Evolutionary conservation across 2,797 vertebrate species (phyloP).

Genomic region (Garrulus glandarius): DNA sequence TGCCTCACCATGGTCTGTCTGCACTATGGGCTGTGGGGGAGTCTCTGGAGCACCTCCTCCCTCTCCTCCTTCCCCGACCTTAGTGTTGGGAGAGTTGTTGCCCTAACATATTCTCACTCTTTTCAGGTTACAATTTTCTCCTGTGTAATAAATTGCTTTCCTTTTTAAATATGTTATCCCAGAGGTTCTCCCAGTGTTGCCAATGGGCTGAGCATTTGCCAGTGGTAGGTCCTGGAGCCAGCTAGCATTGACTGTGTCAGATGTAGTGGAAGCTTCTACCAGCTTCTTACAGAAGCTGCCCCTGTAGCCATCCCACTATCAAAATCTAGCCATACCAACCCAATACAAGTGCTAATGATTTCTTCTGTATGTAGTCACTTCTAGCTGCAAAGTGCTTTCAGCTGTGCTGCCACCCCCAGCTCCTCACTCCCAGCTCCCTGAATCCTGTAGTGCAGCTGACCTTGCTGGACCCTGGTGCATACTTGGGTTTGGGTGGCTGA

Average conservation of each 20-base stretch:
- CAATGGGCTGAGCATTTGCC: neutral
- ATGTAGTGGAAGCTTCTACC: neutral
- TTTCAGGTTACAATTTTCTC: neutral
- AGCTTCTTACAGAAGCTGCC: neutral
- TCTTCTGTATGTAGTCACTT: neutral
- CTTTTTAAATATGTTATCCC: neutral
- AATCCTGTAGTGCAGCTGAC: neutral
- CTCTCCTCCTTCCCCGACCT: neutral
- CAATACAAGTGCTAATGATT: neutral
- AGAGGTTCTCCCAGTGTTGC: neutral
- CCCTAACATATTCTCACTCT: neutral
- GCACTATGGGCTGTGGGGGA: neutral
- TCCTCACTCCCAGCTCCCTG: neutral
- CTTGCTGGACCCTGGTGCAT: fast-evolving
- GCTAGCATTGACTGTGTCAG: neutral
- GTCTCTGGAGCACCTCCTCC: neutral
- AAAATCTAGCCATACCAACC: neutral
- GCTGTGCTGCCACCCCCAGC: neutral
- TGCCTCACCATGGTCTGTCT: neutral
- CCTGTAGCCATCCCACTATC: neutral
- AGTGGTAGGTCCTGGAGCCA: neutral
- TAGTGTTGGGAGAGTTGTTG: neutral
- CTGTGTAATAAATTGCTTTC: neutral
- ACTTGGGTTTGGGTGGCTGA: neutral
- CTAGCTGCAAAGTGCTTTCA: neutral